Conservation (phyloP, 2,888 invertebrate genomes). For the Fabriciana adippe region DNA sequence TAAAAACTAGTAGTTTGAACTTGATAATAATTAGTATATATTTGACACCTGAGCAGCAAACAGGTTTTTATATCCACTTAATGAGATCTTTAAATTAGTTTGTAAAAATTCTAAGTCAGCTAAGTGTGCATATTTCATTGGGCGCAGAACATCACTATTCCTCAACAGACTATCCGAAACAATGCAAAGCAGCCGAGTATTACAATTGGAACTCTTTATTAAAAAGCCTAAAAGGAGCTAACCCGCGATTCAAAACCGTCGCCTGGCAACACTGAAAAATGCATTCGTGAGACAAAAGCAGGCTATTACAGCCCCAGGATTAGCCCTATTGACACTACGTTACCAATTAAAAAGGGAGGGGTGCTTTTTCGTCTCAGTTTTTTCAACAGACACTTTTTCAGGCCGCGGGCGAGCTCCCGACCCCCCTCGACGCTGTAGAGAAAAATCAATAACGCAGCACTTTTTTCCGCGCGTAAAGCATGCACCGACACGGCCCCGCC, state of each 20-base stretch:
- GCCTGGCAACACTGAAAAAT: constrained; percentile 76
- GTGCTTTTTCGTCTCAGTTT: constrained; percentile 82
- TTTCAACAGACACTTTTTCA: constrained; percentile 82
- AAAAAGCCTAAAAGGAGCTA: constrained; percentile 44
- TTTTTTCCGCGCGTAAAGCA: constrained; percentile 83
- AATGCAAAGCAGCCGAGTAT: constrained; percentile 33
- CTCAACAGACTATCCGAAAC: constrained; percentile 26
- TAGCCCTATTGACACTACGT: constrained; percentile 83
- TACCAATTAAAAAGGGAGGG: constrained; percentile 82
- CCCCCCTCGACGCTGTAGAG: constrained; percentile 72
- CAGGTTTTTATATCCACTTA: neutral
- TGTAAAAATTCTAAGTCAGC: constrained; percentile 2
- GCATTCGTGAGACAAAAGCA: constrained; percentile 77
- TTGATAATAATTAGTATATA: too few relatives aligned
- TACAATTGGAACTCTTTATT: constrained; percentile 41
- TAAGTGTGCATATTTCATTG: constrained; percentile 4
- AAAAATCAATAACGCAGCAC: constrained; percentile 84
- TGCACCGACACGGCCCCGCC: constrained; percentile 70
- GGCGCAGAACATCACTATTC: constrained; percentile 16
- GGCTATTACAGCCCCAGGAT: constrained; percentile 77
- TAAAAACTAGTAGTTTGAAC: too few relatives aligned
- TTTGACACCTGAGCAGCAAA: too few relatives aligned
- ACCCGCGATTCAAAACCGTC: constrained; percentile 49
- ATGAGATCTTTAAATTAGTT: constrained; percentile 5
- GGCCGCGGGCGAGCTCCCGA: constrained; percentile 73